Evolutionary conservation across 1,140 invertebrate species (phyloP), one percentile per base, ranked within the genome.

Genomic region (Patella vulgata): DNA sequence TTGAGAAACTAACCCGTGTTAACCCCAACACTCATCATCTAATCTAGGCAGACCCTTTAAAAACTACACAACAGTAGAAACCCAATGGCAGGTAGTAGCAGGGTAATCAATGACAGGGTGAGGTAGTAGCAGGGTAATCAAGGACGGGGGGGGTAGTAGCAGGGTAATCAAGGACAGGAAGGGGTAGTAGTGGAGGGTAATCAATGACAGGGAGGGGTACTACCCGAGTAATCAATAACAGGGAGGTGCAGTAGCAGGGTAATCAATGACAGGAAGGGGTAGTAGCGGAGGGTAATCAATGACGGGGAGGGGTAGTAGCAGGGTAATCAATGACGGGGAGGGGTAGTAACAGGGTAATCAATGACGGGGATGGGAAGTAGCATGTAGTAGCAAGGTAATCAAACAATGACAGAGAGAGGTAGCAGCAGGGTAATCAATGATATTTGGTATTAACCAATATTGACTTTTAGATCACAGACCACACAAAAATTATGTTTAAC

Each of bases 61-160:
- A n/a, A n/a, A n/a, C n/a, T n/a, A n/a, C n/a, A n/a, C n/a, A n/a
- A n/a, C n/a, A n/a, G n/a, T n/a, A n/a, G n/a, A n/a, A n/a, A n/a
- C n/a, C n/a, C n/a, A n/a, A n/a, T n/a, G n/a, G n/a, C n/a, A n/a
- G n/a, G n/a, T n/a, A n/a, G n/a, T n/a, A n/a, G n/a, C n/a, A 47
- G 14, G 44, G 42, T 28, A 50, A 33, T 19, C n/a, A 40, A n/a
- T n/a, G 36, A 30, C n/a, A 9, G 50, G n/a, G 46, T 14, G 46
- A 48, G 57, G 27, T 28, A 48, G 28, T 28, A 21, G 23, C 28
- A 31, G 30, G 17, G 46, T 17, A 31, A 31, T 28, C 14, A 31
- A 50, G 57, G 50, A 28, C 21, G 42, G 44, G 62, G 44, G 50
- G 42, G 61, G 28, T 27, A 58, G 47, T 17, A 44, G 28, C n/a